phyloP scores from a whole-genome alignment of 2,888 invertebrate species.

The Stenotaenia linearis region DNA sequence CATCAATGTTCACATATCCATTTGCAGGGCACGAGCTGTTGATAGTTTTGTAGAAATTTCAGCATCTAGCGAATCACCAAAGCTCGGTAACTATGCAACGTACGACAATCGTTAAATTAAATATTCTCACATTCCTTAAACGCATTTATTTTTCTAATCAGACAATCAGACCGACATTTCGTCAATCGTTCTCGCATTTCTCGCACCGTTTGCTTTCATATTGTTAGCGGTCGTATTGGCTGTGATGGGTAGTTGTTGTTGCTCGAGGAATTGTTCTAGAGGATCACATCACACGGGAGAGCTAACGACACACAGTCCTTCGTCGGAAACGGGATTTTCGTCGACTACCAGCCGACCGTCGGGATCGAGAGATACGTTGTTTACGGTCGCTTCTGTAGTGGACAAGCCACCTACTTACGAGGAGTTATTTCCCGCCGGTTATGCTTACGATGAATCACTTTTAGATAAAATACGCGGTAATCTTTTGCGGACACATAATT shows the following conservation, averaged over 20 bases:
- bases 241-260: conserved; percentile 30
- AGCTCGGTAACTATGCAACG: neutral
- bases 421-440: conserved; percentile 20
- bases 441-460: neutral
- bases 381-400: neutral
- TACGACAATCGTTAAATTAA: too few species aligned
- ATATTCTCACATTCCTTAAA: too few species aligned
- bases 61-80: neutral
- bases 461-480: neutral
- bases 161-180: conserved; percentile 19
- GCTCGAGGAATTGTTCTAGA: neutral
- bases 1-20: neutral
- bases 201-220: conserved; percentile 32
- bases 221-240: conserved; percentile 28
- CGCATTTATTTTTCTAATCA: neutral
- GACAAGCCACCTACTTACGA: conserved; percentile 29
- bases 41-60: neutral
- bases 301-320: too few species aligned
- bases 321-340: neutral
- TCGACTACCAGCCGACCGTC: neutral
- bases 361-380: neutral
- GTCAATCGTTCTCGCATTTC: conserved; percentile 28
- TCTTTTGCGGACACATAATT: neutral
- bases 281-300: neutral
- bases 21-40: neutral